Percentiles rank a stretch among this genome's conserved stretches.
Conservation (phyloP, 2,113 vertebrate genomes). For the Menura novaehollandiae region DNA sequence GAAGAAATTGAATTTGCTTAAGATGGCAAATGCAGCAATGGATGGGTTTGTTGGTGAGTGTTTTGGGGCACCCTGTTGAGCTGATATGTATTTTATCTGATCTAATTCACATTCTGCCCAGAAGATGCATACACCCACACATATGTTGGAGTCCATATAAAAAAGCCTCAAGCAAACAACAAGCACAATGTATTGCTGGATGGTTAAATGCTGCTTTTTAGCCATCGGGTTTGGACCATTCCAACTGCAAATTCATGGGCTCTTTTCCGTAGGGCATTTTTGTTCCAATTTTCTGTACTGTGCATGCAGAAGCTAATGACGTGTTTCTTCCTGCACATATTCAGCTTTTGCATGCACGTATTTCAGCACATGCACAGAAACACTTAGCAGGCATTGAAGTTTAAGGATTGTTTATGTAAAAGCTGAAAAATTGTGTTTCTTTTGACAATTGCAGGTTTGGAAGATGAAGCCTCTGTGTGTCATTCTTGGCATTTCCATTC, state of each 20-base stretch:
- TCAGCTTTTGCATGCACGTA: not conserved
- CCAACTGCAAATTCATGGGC: not conserved
- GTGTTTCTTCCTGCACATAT: not conserved
- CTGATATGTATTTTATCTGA: constrained; percentile 33
- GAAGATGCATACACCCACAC: not conserved
- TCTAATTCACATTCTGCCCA: constrained; percentile 4
- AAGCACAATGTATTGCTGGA: not conserved
- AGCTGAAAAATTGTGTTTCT: not conserved
- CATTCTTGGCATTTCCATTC: not conserved
- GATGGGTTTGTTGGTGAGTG: constrained; percentile 24
- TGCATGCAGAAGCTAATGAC: not conserved
- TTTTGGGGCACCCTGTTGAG: constrained; percentile 26
- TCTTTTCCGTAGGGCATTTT: not conserved
- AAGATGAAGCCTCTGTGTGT: not conserved
- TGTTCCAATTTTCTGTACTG: not conserved
- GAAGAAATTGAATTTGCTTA: constrained; percentile 58
- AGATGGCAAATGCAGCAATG: constrained; percentile 40
- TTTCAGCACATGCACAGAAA: not conserved
- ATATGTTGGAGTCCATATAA: not conserved
- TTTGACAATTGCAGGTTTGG: not conserved
- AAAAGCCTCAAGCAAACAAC: not conserved
- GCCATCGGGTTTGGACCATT: not conserved
- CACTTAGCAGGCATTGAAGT: not conserved
- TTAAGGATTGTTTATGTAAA: not conserved
- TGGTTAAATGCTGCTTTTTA: not conserved